These are phyloP conservation scores for Gonatopus flavifemur DNA, from an alignment of 1,140 invertebrate species.

Conservation along the genomic window DNA sequence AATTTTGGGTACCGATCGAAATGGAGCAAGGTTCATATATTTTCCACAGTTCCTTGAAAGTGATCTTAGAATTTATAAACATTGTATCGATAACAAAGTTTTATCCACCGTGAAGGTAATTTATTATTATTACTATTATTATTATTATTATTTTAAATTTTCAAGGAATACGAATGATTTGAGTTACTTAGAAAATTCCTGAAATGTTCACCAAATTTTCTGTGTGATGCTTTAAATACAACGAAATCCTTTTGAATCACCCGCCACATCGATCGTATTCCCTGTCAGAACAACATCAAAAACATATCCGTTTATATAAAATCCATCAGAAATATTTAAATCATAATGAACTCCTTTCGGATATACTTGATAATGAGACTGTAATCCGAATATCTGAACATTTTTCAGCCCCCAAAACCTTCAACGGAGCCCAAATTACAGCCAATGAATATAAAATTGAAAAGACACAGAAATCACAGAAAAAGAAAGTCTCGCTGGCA, in stretches of 20 bases:
- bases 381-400: too few relatives aligned
- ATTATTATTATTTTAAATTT: neutral
- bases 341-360: too few relatives aligned
- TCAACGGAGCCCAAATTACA: neutral
- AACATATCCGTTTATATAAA: too few relatives aligned
- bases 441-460: neutral
- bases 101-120: conserved; percentile 42
- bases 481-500: conserved; percentile 36
- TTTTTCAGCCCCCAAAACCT: conserved; percentile 23
- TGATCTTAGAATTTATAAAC: conserved; percentile 63
- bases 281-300: too few relatives aligned
- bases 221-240: too few relatives aligned
- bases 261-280: too few relatives aligned
- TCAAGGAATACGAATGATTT: too few relatives aligned
- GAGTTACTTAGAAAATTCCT: too few relatives aligned
- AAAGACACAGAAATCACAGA: conserved; percentile 6
- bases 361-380: too few relatives aligned
- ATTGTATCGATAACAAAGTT: conserved; percentile 50
- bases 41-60: conserved; percentile 64
- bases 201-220: too few relatives aligned
- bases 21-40: conserved; percentile 63
- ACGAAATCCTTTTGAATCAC: too few relatives aligned
- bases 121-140: conserved; percentile 3
- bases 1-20: conserved; percentile 59
- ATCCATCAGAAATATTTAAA: too few relatives aligned